A percentile compares a stretch with the other conserved stretches of the same genome.
Conservation (phyloP, 2,797 vertebrate genomes). For the Poliocrania exsul region DNA sequence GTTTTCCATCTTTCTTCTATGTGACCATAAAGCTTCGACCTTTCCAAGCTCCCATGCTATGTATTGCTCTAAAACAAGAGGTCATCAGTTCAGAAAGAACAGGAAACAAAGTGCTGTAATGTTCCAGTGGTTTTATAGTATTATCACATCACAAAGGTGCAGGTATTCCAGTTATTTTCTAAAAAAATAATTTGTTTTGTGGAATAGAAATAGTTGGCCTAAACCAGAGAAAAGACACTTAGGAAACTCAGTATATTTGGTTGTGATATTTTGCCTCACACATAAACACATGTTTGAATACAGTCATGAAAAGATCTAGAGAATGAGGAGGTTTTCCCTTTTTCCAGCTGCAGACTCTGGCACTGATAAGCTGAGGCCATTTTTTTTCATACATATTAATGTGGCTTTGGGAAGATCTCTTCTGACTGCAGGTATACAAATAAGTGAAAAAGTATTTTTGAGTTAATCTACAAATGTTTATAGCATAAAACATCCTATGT, state of each 20-base stretch:
- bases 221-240: not conserved
- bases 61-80: not conserved
- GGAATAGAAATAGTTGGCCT: not conserved
- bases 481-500: not conserved
- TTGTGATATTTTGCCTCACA: not conserved
- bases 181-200: not conserved
- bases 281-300: not conserved
- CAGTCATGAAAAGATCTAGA: not conserved
- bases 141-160: not conserved
- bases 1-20: not conserved
- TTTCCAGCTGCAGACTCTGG: not conserved
- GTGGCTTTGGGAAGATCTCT: not conserved
- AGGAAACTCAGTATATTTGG: accelerated
- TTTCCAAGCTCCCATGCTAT: not conserved
- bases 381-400: not conserved
- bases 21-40: not conserved
- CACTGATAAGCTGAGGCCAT: not conserved
- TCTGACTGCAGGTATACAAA: not conserved
- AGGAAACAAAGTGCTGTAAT: not conserved
- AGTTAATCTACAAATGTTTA: not conserved
- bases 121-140: not conserved
- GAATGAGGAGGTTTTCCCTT: not conserved
- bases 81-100: not conserved
- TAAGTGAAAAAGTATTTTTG: not conserved
- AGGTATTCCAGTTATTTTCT: not conserved